phyloP scores from a whole-genome alignment of 37 sponge, comb jelly and placozoan genomes.

The Theonella swinhoei region DNA sequence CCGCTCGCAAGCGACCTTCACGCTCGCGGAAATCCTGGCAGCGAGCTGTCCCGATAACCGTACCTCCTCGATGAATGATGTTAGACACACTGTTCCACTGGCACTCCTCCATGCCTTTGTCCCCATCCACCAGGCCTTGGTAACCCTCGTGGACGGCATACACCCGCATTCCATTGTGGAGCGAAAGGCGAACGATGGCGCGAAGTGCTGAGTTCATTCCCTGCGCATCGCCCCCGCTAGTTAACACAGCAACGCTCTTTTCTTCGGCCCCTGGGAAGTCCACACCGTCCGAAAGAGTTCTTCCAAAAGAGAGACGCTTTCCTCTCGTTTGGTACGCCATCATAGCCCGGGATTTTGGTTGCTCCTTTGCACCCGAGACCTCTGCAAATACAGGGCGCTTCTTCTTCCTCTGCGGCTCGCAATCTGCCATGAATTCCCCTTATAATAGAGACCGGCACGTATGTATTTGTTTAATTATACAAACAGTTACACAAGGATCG shows the following conservation, averaged over 20 bases:
- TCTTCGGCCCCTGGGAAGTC: not conserved
- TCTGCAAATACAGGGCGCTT: too few relatives aligned
- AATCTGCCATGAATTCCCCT: too few relatives aligned
- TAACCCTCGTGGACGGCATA: slow-evolving; percentile 84
- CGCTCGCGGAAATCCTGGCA: slow-evolving; percentile 76
- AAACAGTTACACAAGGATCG: too few relatives aligned
- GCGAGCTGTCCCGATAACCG: slow-evolving; percentile 87
- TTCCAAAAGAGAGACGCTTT: not conserved
- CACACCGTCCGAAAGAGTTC: not conserved
- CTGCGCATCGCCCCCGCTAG: slow-evolving; percentile 90
- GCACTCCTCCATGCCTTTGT: slow-evolving; percentile 59
- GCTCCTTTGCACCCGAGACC: too few relatives aligned
- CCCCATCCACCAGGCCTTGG: slow-evolving; percentile 78
- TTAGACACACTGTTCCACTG: slow-evolving; percentile 75
- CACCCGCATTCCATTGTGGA: slow-evolving; percentile 56
- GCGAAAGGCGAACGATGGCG: slow-evolving; percentile 76
- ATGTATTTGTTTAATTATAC: too few relatives aligned
- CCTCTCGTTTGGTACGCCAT: not conserved
- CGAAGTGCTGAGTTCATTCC: slow-evolving; percentile 91
- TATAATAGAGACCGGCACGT: too few relatives aligned
- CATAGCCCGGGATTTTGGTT: too few relatives aligned
- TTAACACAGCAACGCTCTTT: slow-evolving; percentile 68
- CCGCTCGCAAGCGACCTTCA: slow-evolving; percentile 71
- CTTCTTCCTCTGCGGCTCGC: too few relatives aligned
- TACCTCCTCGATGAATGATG: slow-evolving; percentile 83